Conservation (phyloP, 2,888 invertebrate species). For the Drosophila sordidula region DNA sequence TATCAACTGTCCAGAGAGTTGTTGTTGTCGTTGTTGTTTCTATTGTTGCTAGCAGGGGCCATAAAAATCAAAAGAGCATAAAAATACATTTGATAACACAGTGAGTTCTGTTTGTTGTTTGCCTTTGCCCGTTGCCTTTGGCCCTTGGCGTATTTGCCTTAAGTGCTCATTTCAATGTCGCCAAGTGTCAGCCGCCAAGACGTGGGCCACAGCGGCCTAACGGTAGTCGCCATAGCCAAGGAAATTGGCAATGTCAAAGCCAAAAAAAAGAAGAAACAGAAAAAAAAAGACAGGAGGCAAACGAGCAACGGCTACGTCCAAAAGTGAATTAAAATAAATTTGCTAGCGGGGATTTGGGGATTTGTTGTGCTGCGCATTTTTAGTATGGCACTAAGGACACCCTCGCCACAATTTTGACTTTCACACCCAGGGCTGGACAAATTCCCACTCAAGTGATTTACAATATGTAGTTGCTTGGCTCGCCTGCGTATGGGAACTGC, state of each 20-base stretch:
- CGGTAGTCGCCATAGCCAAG: constrained; percentile 45
- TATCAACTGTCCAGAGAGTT: constrained; percentile 69
- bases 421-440: constrained; percentile 57
- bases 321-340: constrained; percentile 80
- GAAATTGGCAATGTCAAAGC: constrained; percentile 75
- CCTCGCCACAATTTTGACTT: constrained; percentile 46
- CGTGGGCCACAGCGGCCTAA: constrained; percentile 50
- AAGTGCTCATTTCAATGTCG: constrained; percentile 80
- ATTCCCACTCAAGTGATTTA: constrained; percentile 10
- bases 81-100: constrained; percentile 79
- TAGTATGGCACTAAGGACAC: constrained; percentile 59
- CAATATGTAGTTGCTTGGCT: constrained; percentile 10
- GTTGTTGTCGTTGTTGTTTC: constrained; percentile 30
- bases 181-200: constrained; percentile 73
- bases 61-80: constrained; percentile 80
- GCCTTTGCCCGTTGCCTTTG: constrained; percentile 55
- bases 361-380: constrained; percentile 79
- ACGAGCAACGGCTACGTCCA: constrained; percentile 61
- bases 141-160: constrained; percentile 72
- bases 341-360: constrained; percentile 80
- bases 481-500: background rate
- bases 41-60: constrained; percentile 57
- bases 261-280: constrained; percentile 25
- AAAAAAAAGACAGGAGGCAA: constrained; percentile 23
- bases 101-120: constrained; percentile 61